Conservation (phyloP, 1,140 invertebrate species). For the Meteorus sp. region DNA sequence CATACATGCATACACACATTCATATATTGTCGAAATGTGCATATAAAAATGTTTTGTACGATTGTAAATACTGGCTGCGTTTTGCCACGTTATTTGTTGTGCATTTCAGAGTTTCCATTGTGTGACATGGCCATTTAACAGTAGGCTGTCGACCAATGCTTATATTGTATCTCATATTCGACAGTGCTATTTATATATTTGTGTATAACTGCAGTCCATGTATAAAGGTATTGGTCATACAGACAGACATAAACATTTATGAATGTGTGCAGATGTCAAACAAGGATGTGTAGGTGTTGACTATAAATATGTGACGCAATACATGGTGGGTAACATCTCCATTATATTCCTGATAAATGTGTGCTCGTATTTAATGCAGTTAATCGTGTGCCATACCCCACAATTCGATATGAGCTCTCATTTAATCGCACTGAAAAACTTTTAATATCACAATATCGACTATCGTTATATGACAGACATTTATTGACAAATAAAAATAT, state of each 20-base stretch:
- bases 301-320: slow-evolving; percentile 33
- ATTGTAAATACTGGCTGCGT: slow-evolving; percentile 47
- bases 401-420: background rate
- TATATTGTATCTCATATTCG: slow-evolving; percentile 29
- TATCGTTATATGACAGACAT: too few relatives aligned
- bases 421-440: too few relatives aligned
- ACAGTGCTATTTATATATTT: background rate
- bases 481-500: too few relatives aligned
- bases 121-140: slow-evolving; percentile 41
- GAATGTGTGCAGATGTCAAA: too few relatives aligned
- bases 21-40: background rate
- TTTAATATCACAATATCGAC: background rate
- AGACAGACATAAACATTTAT: too few relatives aligned
- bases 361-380: slow-evolving; percentile 38
- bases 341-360: slow-evolving; percentile 49
- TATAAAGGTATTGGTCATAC: too few relatives aligned
- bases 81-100: slow-evolving; percentile 40
- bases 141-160: slow-evolving; percentile 31
- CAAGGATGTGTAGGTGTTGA: too few relatives aligned
- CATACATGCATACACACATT: background rate
- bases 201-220: too few relatives aligned
- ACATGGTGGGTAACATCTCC: slow-evolving; percentile 51
- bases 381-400: slow-evolving; percentile 33
- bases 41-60: slow-evolving; percentile 42
- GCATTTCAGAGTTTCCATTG: slow-evolving; percentile 29